These are phyloP conservation scores for Eubasilissa regina DNA, from an alignment of 1,140 invertebrate genomes.

Conservation along the genomic window DNA sequence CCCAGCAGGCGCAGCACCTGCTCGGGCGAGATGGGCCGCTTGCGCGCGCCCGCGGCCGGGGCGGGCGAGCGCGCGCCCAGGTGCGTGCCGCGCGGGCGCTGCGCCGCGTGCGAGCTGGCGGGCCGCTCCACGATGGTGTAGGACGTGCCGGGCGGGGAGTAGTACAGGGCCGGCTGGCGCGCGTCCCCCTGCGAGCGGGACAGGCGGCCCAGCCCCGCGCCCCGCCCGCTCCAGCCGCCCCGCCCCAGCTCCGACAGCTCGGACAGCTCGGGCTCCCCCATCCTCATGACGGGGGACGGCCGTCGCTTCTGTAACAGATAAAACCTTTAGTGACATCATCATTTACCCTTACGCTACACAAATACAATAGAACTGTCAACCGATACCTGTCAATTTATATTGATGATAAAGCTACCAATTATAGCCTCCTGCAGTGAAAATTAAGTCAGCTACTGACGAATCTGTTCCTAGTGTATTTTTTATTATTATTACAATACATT, in stretches of 20 bases:
- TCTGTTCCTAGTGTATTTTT: too few species aligned
- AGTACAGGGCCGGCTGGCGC: conserved; percentile 76
- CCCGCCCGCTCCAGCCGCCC: conserved; percentile 67
- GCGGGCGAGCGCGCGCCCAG: conserved; percentile 72
- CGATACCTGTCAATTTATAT: too few species aligned
- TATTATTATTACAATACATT: too few species aligned
- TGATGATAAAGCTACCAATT: too few species aligned
- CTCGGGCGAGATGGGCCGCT: conserved; percentile 83
- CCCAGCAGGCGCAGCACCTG: conserved; percentile 81
- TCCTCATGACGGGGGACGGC: conserved; percentile 70
- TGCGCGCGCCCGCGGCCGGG: conserved; percentile 71
- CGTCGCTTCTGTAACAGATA: conserved; percentile 54
- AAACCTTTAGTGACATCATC: too few species aligned
- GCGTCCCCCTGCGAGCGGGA: conserved; percentile 69
- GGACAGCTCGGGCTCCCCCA: conserved; percentile 71
- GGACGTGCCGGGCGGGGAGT: conserved; percentile 82
- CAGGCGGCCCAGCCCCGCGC: conserved; percentile 69
- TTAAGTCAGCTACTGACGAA: too few species aligned
- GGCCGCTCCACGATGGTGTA: conserved; percentile 89
- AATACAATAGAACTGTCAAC: not conserved
- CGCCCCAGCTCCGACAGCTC: conserved; percentile 71
- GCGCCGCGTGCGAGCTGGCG: conserved; percentile 78
- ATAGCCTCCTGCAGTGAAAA: too few species aligned
- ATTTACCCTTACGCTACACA: too few species aligned
- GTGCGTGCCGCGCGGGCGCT: conserved; percentile 77